These are phyloP conservation scores for Luperina nickerlii DNA, from an alignment of 2,888 invertebrate species.

Conservation along the genomic window DNA sequence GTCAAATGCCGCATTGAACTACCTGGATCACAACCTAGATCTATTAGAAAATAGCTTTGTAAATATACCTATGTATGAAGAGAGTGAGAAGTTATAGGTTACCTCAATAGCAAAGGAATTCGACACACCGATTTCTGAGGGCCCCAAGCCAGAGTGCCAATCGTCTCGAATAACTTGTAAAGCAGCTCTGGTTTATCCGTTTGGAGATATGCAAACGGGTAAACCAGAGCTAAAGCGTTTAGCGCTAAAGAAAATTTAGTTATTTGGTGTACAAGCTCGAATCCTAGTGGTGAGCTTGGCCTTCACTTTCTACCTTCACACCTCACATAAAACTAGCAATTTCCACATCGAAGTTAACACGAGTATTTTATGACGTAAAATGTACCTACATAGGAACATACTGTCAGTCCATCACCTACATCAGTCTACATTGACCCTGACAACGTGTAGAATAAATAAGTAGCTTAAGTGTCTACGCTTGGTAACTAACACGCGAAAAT, in stretches of 20 bases:
- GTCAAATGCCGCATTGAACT: not conserved
- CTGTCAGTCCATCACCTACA: conserved; percentile 36
- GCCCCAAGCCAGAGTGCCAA: conserved; percentile 7
- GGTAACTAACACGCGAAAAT: conserved; percentile 5
- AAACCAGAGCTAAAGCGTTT: too few species aligned
- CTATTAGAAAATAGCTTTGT: not conserved
- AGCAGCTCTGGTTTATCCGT: conserved; percentile 3
- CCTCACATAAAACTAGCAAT: not conserved
- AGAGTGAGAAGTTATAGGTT: not conserved
- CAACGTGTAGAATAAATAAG: conserved; percentile 41
- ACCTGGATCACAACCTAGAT: not conserved
- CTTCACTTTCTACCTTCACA: not conserved
- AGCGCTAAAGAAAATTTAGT: too few species aligned
- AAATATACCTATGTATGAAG: not conserved
- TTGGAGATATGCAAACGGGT: conserved; percentile 1
- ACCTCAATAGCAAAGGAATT: conserved; percentile 1
- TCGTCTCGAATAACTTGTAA: conserved; percentile 24
- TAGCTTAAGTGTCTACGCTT: not conserved
- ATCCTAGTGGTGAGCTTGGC: not conserved
- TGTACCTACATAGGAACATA: conserved; percentile 10
- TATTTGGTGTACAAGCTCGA: too few species aligned
- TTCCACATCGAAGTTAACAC: not conserved
- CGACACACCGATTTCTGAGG: conserved; percentile 9
- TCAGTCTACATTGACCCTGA: conserved; percentile 27
- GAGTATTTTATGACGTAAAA: conserved; percentile 24